These are phyloP conservation scores for Lepas anatifera DNA, from an alignment of 2,888 invertebrate genomes.

Conservation along the genomic window DNA sequence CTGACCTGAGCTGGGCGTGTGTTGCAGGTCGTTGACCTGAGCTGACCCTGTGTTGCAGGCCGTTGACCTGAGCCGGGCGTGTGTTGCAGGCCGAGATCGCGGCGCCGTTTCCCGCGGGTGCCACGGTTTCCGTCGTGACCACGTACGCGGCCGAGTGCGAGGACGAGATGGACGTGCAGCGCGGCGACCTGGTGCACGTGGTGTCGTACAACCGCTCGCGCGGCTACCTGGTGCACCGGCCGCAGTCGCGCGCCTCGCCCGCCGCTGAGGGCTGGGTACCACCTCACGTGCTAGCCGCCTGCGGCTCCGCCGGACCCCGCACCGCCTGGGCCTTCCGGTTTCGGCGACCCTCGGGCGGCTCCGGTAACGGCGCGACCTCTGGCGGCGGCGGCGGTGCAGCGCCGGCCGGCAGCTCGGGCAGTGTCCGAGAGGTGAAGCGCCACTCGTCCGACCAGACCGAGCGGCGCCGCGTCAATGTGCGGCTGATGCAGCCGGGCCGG, in stretches of 20 bases:
- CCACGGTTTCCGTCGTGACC: background rate
- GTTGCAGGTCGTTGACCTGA: too few species aligned
- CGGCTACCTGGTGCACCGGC: slow-evolving; percentile 22
- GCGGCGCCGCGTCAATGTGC: background rate
- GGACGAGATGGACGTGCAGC: slow-evolving; percentile 3
- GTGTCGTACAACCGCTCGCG: slow-evolving; percentile 19
- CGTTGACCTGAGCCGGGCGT: background rate
- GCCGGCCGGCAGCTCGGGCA: background rate
- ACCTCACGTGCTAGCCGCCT: slow-evolving; percentile 16
- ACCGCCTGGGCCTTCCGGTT: background rate
- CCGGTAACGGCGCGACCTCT: too few species aligned
- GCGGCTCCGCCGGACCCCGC: background rate
- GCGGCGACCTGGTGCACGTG: slow-evolving; percentile 16
- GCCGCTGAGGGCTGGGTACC: slow-evolving; percentile 25
- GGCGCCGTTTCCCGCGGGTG: slow-evolving; percentile 8
- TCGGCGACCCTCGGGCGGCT: background rate
- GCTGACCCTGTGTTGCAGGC: background rate
- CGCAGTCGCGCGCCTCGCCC: slow-evolving; percentile 19
- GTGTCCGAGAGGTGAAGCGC: background rate
- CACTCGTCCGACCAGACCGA: background rate
- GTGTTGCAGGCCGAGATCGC: background rate
- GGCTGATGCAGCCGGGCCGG: slow-evolving; percentile 3
- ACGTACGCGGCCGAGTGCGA: background rate
- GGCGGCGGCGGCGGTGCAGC: background rate
- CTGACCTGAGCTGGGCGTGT: too few species aligned